phyloP scores from a whole-genome alignment of 2,888 invertebrate species.

The Idaea biselata region DNA sequence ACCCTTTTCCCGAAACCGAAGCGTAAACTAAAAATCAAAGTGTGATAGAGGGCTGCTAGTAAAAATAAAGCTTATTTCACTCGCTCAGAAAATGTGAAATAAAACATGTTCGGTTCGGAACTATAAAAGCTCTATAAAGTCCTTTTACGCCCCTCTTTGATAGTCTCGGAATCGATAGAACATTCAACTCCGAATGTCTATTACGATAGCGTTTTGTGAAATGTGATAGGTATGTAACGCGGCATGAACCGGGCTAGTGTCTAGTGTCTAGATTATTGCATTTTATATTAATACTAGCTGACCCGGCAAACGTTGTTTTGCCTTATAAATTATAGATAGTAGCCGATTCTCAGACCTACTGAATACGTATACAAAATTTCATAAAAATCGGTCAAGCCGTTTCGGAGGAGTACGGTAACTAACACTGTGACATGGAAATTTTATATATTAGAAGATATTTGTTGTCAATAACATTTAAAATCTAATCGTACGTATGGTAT shows the following conservation, averaged over 20 bases:
- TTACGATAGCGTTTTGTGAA: neutral
- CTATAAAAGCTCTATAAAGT: constrained; percentile 21
- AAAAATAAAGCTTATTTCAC: constrained; percentile 5
- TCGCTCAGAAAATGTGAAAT: constrained; percentile 4
- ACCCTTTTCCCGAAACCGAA: neutral
- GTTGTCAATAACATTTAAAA: too few relatives aligned
- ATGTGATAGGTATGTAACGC: neutral
- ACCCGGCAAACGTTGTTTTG: too few relatives aligned
- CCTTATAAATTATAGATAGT: too few relatives aligned
- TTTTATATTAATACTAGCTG: too few relatives aligned
- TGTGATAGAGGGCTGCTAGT: neutral
- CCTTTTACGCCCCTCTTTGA: constrained; percentile 24
- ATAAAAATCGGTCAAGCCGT: too few relatives aligned
- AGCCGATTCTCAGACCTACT: too few relatives aligned
- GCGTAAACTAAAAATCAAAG: neutral
- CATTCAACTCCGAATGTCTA: constrained; percentile 30
- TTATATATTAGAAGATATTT: too few relatives aligned
- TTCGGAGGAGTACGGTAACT: too few relatives aligned
- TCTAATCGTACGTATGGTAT: too few relatives aligned
- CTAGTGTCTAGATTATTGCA: neutral
- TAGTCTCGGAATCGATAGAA: constrained; percentile 37
- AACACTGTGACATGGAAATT: too few relatives aligned
- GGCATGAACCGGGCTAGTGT: neutral
- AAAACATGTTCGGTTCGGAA: constrained; percentile 7
- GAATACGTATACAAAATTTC: too few relatives aligned